These are phyloP conservation scores for Camelus bactrianus DNA, from an alignment of 2,113 vertebrate genomes.

Conservation along the genomic window DNA sequence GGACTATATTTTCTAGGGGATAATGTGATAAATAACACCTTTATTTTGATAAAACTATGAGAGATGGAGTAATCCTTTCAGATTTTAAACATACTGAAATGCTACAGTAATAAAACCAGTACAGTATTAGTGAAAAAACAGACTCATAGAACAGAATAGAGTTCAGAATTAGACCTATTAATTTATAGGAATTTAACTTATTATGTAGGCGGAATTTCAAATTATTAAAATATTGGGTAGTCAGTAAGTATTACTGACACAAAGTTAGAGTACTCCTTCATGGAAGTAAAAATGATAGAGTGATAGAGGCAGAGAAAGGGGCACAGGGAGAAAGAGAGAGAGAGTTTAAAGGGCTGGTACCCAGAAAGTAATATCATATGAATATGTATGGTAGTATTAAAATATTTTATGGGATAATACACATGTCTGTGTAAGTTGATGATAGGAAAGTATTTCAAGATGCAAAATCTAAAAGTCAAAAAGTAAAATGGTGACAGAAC, in stretches of 20 bases:
- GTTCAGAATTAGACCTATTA: background rate
- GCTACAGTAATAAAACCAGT: background rate
- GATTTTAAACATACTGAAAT: background rate
- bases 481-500: conserved; percentile 34
- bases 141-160: background rate
- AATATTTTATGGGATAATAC: background rate
- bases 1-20: background rate
- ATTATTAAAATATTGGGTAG: background rate
- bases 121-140: background rate
- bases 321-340: background rate
- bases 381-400: background rate
- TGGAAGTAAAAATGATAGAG: background rate
- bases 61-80: background rate
- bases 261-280: background rate
- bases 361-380: background rate
- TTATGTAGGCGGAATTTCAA: background rate
- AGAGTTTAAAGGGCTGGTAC: background rate
- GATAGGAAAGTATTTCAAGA: conserved; percentile 36
- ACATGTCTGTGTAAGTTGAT: background rate
- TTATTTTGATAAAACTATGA: background rate
- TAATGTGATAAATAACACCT: background rate
- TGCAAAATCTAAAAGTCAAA: conserved; percentile 5
- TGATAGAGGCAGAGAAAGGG: background rate
- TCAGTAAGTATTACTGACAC: background rate
- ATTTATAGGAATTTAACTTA: background rate